Evolutionary conservation across 37 sponge, comb jelly and placozoan genomes (phyloP).

Genomic region (Trichoplax adhaerens): DNA sequence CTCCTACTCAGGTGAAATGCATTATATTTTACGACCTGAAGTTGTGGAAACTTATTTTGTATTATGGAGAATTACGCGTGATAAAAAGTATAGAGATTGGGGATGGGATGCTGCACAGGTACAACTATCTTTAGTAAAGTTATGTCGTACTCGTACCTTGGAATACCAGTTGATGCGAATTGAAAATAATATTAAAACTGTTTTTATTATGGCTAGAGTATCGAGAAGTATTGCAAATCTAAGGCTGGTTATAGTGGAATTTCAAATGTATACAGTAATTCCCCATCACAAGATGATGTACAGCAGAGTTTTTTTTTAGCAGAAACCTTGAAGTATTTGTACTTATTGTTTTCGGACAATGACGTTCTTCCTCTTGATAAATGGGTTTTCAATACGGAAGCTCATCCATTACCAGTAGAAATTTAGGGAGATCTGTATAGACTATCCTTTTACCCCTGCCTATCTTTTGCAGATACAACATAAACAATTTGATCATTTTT

Average conservation of each 20-base stretch:
- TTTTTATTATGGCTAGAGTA: background rate
- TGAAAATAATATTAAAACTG: background rate
- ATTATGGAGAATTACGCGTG: slow-evolving; percentile 71
- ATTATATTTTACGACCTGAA: slow-evolving; percentile 74
- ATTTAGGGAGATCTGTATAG: background rate
- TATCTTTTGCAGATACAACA: too few relatives aligned
- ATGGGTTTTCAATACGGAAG: slow-evolving; percentile 18
- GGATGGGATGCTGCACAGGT: slow-evolving; percentile 78
- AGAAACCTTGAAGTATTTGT: slow-evolving; percentile 15
- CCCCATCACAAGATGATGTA: slow-evolving; percentile 1
- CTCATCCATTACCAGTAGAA: slow-evolving; percentile 11
- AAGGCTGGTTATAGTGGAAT: slow-evolving; percentile 6
- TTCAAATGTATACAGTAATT: slow-evolving; percentile 2
- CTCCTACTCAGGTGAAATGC: slow-evolving; percentile 12
- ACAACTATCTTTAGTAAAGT: too few relatives aligned
- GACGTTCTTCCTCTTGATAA: slow-evolving; percentile 3
- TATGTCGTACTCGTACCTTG: too few relatives aligned
- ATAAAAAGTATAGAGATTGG: slow-evolving; percentile 79
- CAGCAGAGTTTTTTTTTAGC: slow-evolving; percentile 10
- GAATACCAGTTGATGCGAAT: too few relatives aligned
- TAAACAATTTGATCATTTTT: too few relatives aligned
- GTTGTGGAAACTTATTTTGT: slow-evolving; percentile 66
- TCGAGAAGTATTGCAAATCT: slow-evolving; percentile 10
- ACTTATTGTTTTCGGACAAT: slow-evolving; percentile 6
- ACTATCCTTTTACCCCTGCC: too few relatives aligned